phyloP scores from a whole-genome alignment of 2,113 vertebrate genomes.

The Propithecus coquereli region DNA sequence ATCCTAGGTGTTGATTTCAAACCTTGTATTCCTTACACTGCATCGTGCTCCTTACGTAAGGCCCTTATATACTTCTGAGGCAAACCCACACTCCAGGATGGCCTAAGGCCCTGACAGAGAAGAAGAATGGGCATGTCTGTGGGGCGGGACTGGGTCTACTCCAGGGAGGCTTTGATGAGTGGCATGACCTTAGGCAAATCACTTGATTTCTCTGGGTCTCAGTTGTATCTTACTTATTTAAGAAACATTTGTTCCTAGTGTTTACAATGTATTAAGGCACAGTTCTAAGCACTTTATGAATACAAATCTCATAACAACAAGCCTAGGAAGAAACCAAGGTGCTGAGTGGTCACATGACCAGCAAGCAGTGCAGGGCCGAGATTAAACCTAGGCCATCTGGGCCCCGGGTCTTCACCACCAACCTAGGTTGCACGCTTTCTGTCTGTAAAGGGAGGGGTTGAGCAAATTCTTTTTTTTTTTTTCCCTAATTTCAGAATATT shows the following conservation, averaged over 20 bases:
- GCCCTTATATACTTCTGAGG: neutral
- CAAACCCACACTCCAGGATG: neutral
- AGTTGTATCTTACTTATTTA: neutral
- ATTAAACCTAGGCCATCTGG: neutral
- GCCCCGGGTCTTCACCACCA: neutral
- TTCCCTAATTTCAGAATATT: too few relatives aligned
- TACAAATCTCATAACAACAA: neutral
- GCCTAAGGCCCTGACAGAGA: neutral
- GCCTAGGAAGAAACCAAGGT: neutral
- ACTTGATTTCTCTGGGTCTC: neutral
- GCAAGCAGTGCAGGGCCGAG: neutral
- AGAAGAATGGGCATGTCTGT: neutral
- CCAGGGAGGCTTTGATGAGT: neutral
- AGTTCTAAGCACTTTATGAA: neutral
- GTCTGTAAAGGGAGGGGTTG: neutral
- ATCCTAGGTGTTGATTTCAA: neutral
- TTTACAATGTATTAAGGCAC: neutral
- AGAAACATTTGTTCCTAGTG: neutral
- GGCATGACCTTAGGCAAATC: neutral
- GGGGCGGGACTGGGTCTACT: neutral
- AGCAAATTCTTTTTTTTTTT: neutral
- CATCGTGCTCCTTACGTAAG: neutral
- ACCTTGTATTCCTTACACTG: neutral
- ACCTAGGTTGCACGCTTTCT: neutral
- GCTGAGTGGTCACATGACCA: neutral